Percentiles rank a stretch among this genome's conserved stretches.
Conservation (phyloP, 2,113 vertebrate genomes). For the Podarcis cretensis region DNA sequence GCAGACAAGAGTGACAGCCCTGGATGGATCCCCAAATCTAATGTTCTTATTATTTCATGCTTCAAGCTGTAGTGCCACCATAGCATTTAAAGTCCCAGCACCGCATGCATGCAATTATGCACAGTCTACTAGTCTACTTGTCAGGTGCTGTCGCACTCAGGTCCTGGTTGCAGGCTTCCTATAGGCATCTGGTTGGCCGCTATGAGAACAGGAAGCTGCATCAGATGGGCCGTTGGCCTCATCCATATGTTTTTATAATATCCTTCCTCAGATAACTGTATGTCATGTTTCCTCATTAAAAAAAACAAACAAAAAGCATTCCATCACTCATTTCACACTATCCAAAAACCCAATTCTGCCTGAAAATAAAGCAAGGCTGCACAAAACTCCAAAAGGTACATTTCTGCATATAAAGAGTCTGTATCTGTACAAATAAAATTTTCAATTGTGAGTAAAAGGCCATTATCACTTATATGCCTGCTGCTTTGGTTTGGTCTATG, state of each 20-base stretch:
- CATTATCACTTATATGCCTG: constrained; percentile 26
- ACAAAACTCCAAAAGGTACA: background rate
- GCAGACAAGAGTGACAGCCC: no score
- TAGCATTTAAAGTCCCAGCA: background rate
- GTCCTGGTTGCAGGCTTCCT: no score
- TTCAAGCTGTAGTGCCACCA: background rate
- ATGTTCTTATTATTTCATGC: background rate
- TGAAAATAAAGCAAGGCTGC: background rate
- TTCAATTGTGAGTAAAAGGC: background rate
- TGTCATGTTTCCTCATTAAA: background rate
- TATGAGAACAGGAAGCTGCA: no score
- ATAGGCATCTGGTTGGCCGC: no score
- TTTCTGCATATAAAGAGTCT: constrained; percentile 11
- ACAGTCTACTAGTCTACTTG: no score
- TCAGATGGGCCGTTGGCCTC: no score
- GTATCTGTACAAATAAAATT: background rate
- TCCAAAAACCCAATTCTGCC: constrained; percentile 16
- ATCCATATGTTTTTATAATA: background rate
- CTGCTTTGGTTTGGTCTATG: constrained; percentile 13
- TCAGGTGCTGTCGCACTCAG: no score
- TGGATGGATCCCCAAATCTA: background rate
- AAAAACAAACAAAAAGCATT: background rate
- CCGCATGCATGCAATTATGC: no score
- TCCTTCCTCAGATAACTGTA: background rate
- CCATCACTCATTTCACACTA: background rate